phyloP scores from a whole-genome alignment of 2,888 invertebrate species.

The Euspilapteryx auroguttella region DNA sequence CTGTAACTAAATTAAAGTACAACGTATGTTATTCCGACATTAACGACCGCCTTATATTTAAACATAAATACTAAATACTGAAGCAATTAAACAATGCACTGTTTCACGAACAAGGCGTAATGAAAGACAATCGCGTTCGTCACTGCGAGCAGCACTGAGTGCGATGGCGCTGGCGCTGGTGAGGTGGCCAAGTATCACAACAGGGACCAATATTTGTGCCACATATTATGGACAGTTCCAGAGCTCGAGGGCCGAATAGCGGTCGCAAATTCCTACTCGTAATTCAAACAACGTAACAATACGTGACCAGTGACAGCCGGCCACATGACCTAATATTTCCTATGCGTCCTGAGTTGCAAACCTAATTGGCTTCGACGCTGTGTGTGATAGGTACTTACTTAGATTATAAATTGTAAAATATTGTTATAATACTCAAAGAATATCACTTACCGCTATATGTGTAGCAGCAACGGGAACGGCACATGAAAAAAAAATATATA shows the following conservation, averaged over 20 bases:
- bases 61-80: too few relatives aligned
- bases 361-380: too few relatives aligned
- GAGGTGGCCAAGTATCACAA: slow-evolving; percentile 19
- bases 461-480: slow-evolving; percentile 18
- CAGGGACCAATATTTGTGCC: slow-evolving; percentile 48
- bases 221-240: slow-evolving; percentile 29
- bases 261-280: slow-evolving; percentile 58
- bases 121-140: slow-evolving; percentile 37
- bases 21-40: too few relatives aligned
- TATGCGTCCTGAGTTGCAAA: slow-evolving; percentile 18
- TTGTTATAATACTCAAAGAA: background rate
- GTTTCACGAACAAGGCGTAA: too few relatives aligned
- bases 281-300: slow-evolving; percentile 39
- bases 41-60: too few relatives aligned
- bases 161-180: slow-evolving; percentile 18
- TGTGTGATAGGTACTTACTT: too few relatives aligned
- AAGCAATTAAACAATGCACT: slow-evolving; percentile 39
- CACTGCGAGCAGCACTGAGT: slow-evolving; percentile 28
- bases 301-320: slow-evolving; percentile 40
- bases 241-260: slow-evolving; percentile 46
- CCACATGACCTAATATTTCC: slow-evolving; percentile 45
- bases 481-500: slow-evolving; percentile 46
- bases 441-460: slow-evolving; percentile 37
- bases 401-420: too few relatives aligned
- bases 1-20: too few relatives aligned